Evolutionary conservation across 1,140 invertebrate species (phyloP).

Genomic region (Yoshiicerus persimilis): DNA sequence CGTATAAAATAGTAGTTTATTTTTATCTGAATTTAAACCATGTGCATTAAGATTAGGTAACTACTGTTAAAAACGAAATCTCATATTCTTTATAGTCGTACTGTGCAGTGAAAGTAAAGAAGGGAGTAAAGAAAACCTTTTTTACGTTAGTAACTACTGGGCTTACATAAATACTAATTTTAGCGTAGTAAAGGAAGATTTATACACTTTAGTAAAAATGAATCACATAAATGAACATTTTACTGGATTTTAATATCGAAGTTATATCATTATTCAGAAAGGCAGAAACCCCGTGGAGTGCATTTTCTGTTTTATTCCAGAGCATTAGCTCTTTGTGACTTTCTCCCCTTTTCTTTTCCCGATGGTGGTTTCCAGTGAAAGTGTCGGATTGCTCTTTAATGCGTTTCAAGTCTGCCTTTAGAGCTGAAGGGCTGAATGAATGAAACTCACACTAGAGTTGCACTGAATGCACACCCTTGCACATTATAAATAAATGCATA

Average conservation of each 20-base stretch:
- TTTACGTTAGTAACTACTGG: not conserved
- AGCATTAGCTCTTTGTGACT: slow-evolving; percentile 6
- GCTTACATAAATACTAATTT: not conserved
- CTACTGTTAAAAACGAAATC: too few relatives aligned
- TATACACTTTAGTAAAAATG: not conserved
- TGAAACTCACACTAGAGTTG: not conserved
- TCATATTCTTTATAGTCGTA: too few relatives aligned
- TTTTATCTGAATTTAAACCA: too few relatives aligned
- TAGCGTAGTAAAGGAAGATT: not conserved
- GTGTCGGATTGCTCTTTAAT: slow-evolving; percentile 15
- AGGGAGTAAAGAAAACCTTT: too few relatives aligned
- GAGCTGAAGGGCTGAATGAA: not conserved
- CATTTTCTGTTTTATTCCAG: not conserved
- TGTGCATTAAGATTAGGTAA: too few relatives aligned
- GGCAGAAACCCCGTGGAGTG: not conserved
- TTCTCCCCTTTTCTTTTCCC: not conserved
- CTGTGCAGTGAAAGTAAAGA: too few relatives aligned
- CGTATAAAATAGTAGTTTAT: too few relatives aligned
- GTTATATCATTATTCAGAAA: not conserved
- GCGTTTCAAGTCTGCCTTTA: not conserved
- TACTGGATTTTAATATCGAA: not conserved
- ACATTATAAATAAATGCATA: slow-evolving; percentile 23
- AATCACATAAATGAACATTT: not conserved
- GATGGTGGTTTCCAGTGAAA: slow-evolving; percentile 14
- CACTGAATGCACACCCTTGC: slow-evolving; percentile 18